Conservation (phyloP, 2,888 invertebrate genomes). For the Sicus ferrugineus region DNA sequence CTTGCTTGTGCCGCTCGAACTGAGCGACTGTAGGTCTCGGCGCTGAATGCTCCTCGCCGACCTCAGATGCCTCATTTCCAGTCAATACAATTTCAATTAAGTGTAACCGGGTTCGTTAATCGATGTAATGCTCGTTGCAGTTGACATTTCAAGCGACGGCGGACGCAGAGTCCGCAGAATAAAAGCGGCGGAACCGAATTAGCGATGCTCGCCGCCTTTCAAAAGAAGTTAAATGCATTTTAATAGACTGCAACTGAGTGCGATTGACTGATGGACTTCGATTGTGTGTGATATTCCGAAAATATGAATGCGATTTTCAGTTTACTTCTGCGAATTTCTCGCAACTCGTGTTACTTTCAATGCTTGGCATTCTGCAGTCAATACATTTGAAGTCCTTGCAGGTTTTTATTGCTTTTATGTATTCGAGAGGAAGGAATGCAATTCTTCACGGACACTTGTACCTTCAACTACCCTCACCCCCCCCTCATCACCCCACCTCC, state of each 20-base stretch:
- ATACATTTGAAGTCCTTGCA: no score
- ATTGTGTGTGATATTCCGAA: no score
- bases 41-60: not conserved
- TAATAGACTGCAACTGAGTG: slow-evolving; percentile 20
- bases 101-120: slow-evolving; percentile 31
- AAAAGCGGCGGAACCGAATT: not conserved
- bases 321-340: no score
- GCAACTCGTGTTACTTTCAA: no score
- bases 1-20: no score
- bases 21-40: slow-evolving; percentile 46
- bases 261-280: not conserved
- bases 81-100: slow-evolving; percentile 33
- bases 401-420: no score
- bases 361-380: no score
- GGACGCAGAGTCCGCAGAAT: no score
- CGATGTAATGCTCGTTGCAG: not conserved
- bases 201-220: slow-evolving; percentile 5
- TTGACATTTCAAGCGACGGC: not conserved
- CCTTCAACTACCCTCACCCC: slow-evolving; percentile 6
- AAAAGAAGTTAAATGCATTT: slow-evolving; percentile 28
- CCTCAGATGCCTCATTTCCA: not conserved
- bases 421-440: not conserved
- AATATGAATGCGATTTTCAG: no score
- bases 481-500: slow-evolving; percentile 27
- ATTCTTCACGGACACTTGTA: slow-evolving; percentile 45